Evolutionary conservation across 2,888 invertebrate species (phyloP), one percentile per base, ranked within the genome.

Genomic region (Anthophora plumipes): DNA sequence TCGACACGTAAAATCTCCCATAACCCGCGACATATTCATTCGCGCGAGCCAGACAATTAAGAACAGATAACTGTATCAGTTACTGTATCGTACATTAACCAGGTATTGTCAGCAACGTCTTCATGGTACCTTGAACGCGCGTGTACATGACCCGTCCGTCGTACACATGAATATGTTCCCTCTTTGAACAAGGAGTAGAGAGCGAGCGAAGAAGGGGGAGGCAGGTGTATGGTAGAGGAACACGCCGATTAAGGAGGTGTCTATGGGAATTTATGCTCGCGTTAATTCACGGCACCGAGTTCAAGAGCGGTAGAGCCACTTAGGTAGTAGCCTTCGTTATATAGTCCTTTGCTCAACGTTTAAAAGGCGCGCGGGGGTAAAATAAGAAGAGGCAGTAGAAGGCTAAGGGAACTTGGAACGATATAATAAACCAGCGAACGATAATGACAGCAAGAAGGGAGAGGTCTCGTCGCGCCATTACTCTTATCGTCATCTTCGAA

Each of bases 231-330:
- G 60, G 77, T 14, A 68, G 82, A 87, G 83, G 87, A 86, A 86
- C 86, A 77, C 68, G 74, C 70, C 86, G 86, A 87, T 87, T 87
- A 87, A 82, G 82, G 80, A 84, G 82, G 85, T 84, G 87, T 88
- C 87, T 88, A 89, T 87, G 89, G 85, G 89, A 88, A 90, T 89
- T 90, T 89, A 89, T 85, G 85, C 81, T 76, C 83, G 83, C 85
- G 87, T 85, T 89, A 85, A 88, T 90, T 87, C 86, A 84, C 79
- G 70, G 82, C 85, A 81, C 76, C 80, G 73, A 74, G 52, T 61
- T 71, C 70, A 52, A 70, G 48, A 54, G 25, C 31, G 54, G 75
- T 61, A 59, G 54, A 31, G 70, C 63, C 41, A 55, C 66, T 67
- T 64, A 54, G 46, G 52, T 17, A 17, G 7, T 25, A n/a, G 22